Conservation (phyloP, 2,797 vertebrate genomes). For the Fratercula arctica region DNA sequence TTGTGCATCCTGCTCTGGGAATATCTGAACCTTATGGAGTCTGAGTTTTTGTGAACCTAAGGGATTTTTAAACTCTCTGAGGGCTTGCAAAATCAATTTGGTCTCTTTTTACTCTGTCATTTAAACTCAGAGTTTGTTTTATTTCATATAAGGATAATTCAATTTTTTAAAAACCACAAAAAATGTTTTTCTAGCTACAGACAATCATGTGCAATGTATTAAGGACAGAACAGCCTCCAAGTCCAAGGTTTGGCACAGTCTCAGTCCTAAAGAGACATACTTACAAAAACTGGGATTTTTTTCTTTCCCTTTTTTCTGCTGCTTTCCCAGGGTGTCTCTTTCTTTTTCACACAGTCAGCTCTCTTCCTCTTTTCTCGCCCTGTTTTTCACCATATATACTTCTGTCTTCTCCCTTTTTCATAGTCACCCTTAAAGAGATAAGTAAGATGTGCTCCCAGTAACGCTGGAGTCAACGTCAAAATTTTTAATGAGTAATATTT, state of each 20-base stretch:
- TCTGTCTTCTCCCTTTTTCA: neutral
- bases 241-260: slow-evolving; percentile 47
- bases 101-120: slow-evolving; percentile 45
- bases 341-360: neutral
- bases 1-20: neutral
- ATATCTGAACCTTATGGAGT: neutral
- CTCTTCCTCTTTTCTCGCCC: neutral
- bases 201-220: slow-evolving; percentile 66
- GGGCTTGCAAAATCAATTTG: slow-evolving; percentile 46
- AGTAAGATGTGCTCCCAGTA: neutral
- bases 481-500: slow-evolving; percentile 15
- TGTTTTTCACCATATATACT: neutral
- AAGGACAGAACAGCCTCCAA: slow-evolving; percentile 50
- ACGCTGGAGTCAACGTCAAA: neutral
- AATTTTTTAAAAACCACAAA: slow-evolving; percentile 46
- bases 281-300: neutral
- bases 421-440: neutral
- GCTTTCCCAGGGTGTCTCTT: neutral
- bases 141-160: slow-evolving; percentile 55
- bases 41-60: slow-evolving; percentile 37
- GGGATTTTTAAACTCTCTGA: slow-evolving; percentile 41
- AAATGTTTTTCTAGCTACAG: slow-evolving; percentile 60
- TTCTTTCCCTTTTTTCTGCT: neutral
- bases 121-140: slow-evolving; percentile 47
- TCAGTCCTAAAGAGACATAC: slow-evolving; percentile 39